These are phyloP conservation scores for Ataeniobius toweri DNA, from an alignment of 2,797 vertebrate genomes.

Conservation along the genomic window DNA sequence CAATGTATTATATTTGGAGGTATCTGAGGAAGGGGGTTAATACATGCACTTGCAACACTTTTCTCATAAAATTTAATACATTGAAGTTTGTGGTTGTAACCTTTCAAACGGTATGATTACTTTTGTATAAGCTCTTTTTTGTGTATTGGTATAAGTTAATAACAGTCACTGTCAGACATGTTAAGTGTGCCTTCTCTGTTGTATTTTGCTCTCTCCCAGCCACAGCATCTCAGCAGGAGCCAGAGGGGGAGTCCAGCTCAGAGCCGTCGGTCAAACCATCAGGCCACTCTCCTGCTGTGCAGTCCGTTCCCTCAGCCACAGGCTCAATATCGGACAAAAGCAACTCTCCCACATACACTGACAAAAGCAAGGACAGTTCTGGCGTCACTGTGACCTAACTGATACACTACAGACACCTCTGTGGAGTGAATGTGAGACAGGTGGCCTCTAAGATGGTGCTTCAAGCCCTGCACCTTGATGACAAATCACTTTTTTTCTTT, in stretches of 20 bases:
- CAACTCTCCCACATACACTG: constrained; percentile 76
- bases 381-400: constrained; percentile 86
- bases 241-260: constrained; percentile 85
- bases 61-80: too few species aligned
- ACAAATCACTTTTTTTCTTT: constrained; percentile 53
- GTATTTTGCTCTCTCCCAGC: constrained; percentile 73
- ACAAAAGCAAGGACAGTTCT: constrained; percentile 91
- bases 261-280: constrained; percentile 86
- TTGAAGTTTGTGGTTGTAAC: background rate
- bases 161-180: background rate
- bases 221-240: constrained; percentile 92
- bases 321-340: constrained; percentile 88
- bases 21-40: background rate
- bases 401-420: constrained; percentile 55
- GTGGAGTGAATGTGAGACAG: constrained; percentile 33
- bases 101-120: background rate
- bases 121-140: background rate
- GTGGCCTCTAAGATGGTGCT: constrained; percentile 42
- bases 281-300: constrained; percentile 82
- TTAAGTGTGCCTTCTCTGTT: constrained; percentile 13
- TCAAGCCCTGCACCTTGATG: constrained; percentile 53
- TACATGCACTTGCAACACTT: background rate
- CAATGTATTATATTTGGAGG: background rate
- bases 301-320: constrained; percentile 79
- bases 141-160: background rate